phyloP scores from a whole-genome alignment of 1,140 invertebrate genomes.

The Drosophila setifemur region DNA sequence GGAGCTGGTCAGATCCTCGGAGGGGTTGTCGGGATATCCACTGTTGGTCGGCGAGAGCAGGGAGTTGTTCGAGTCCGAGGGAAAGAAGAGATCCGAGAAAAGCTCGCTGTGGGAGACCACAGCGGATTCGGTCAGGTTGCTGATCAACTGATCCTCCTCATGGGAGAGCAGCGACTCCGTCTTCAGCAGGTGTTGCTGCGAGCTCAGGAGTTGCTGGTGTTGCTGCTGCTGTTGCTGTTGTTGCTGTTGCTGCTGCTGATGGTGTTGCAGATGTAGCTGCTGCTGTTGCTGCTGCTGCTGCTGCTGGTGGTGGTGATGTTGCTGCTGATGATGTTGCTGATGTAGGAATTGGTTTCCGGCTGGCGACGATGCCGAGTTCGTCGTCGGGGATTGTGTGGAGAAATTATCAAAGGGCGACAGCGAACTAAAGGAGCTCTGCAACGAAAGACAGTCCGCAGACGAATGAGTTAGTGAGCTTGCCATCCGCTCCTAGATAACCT shows the following conservation, averaged over 20 bases:
- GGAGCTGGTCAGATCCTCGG: conserved; percentile 72
- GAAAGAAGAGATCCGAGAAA: conserved; percentile 79
- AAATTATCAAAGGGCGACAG: conserved; percentile 81
- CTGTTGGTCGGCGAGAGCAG: conserved; percentile 65
- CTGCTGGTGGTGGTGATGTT: conserved; percentile 26
- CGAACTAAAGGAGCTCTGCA: conserved; percentile 82
- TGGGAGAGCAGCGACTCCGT: conserved; percentile 65
- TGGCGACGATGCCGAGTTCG: conserved; percentile 54
- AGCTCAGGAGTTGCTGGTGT: conserved; percentile 30
- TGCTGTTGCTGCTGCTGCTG: conserved; percentile 33
- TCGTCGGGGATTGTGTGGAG: conserved; percentile 68
- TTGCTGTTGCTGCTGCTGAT: conserved; percentile 50
- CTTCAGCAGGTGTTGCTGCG: conserved; percentile 46
- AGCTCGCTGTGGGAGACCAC: conserved; percentile 69
- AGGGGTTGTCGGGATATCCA: conserved; percentile 56
- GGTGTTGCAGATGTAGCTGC: conserved; percentile 31
- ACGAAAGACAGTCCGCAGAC: conserved; percentile 39
- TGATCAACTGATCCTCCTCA: conserved; percentile 76
- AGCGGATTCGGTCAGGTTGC: conserved; percentile 67
- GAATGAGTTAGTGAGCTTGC: conserved; percentile 53
- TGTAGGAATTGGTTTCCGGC: conserved; percentile 41
- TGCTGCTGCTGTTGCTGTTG: conserved; percentile 46
- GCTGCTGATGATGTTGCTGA: conserved; percentile 32
- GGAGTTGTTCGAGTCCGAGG: conserved; percentile 76
- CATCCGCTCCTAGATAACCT: conserved; percentile 9